phyloP scores from a whole-genome alignment of 2,888 invertebrate species.

The Oxystoma pomonae region DNA sequence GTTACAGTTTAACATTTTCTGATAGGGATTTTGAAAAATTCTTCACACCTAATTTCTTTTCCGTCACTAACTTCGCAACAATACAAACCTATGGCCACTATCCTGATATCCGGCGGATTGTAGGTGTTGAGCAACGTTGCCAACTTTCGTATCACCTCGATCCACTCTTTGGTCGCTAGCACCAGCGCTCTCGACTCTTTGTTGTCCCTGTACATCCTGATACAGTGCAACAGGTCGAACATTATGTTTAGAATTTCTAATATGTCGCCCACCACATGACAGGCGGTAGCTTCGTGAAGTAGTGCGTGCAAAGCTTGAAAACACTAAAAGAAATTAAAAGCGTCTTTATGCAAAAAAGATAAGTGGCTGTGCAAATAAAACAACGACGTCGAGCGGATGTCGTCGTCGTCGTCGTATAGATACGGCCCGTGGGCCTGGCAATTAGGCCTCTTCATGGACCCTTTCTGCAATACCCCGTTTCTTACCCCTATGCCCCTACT shows the following conservation, averaged over 20 bases:
- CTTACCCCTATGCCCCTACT: too few relatives aligned
- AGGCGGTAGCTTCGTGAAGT: slow-evolving; percentile 90
- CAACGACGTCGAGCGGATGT: too few relatives aligned
- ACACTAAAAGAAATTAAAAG: slow-evolving; percentile 56
- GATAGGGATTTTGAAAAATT: too few relatives aligned
- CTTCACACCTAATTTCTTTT: too few relatives aligned
- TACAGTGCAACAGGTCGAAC: slow-evolving; percentile 66
- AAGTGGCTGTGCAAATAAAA: background rate
- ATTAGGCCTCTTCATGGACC: too few relatives aligned
- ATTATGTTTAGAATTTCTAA: slow-evolving; percentile 78
- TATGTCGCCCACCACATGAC: slow-evolving; percentile 79
- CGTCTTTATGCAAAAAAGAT: too few relatives aligned
- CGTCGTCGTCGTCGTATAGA: too few relatives aligned
- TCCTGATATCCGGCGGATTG: slow-evolving; percentile 80
- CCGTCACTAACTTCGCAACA: too few relatives aligned
- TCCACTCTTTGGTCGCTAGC: slow-evolving; percentile 78
- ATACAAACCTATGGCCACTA: slow-evolving; percentile 67
- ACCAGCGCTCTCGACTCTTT: slow-evolving; percentile 64
- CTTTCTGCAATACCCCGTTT: too few relatives aligned
- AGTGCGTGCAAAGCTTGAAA: slow-evolving; percentile 88
- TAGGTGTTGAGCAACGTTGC: slow-evolving; percentile 86
- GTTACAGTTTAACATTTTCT: too few relatives aligned
- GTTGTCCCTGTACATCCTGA: slow-evolving; percentile 62
- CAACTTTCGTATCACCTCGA: slow-evolving; percentile 81
- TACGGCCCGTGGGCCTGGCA: too few relatives aligned